Base-by-base conservation (phyloP, 1,140 invertebrate genomes). In the Goniozus legneri region DNA sequence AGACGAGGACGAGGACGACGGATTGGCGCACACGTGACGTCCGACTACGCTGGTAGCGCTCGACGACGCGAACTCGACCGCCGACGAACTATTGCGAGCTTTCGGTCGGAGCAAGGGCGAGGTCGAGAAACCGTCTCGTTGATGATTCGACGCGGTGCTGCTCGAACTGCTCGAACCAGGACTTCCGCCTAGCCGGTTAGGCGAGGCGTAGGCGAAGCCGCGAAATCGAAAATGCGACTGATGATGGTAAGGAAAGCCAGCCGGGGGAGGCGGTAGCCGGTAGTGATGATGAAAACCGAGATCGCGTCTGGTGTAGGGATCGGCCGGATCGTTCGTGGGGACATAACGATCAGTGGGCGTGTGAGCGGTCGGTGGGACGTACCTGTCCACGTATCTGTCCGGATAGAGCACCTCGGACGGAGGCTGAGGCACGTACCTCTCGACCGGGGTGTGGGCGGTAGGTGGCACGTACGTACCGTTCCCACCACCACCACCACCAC, bases 381-480 rank as follows among this genome's bases (percentile, higher is more conserved):
- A 83, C 27, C 73, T 54, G 15, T 77, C 76, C 37, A 77, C 66
- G 39, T 75, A 78, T 43, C 75, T 63, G 2, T 75, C 73, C 3
- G 73, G 67, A 14, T 75, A 75, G 3, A 75, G 60, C 43, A 79
- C 77, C 62, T 79, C 74, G 36, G 80, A 78, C 4, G 78, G 78
- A 31, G 80, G 81, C 48, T 80, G 76, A 27, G 83, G 83, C 48
- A 84, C 82, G 54, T 84, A 72, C 41, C 64, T 66, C 21, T 85
- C 83, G 34, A 85, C 83, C 6, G 84, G 84, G 47, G 82, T 82
- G 64, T 85, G 84, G 27, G 83, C 82, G 39, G 81, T 80, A 3
- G 83, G 83, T 1, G 82, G 82, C 44, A 84, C 78, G 47, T 84
- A 84, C 35, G 79, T 74, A 10, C 54, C 51, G 37, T 56, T 62